Percentiles rank a stretch among this genome's conserved stretches.
These are phyloP conservation scores for Athalia circularis DNA, from an alignment of 2,888 invertebrate genomes.

Conservation along the genomic window DNA sequence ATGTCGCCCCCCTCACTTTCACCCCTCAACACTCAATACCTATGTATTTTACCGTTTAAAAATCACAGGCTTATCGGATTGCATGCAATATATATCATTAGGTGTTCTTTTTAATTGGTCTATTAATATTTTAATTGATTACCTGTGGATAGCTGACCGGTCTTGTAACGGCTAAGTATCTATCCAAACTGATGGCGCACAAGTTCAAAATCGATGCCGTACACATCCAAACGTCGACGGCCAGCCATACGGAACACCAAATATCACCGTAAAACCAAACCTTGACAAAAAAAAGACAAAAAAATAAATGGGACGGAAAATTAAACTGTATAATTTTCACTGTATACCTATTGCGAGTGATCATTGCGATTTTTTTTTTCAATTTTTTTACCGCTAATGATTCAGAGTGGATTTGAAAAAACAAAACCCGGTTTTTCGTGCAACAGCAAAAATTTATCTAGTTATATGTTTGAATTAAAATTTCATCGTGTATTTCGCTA, in stretches of 20 bases:
- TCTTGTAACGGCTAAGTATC: slow-evolving; percentile 97
- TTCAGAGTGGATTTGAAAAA: no score
- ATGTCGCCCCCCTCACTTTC: no score
- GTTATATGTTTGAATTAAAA: no score
- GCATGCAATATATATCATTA: no score
- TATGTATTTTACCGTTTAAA: no score
- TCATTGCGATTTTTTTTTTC: no score
- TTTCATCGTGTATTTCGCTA: no score
- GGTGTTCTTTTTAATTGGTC: neutral
- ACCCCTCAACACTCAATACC: no score
- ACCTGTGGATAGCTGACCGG: slow-evolving; percentile 94
- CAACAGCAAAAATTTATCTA: no score
- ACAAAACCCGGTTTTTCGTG: no score
- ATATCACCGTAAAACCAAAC: slow-evolving; percentile 98
- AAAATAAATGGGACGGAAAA: neutral
- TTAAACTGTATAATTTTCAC: neutral
- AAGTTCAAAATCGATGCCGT: slow-evolving; percentile 97
- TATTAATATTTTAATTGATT: slow-evolving; percentile 51
- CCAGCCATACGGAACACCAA: slow-evolving; percentile 98
- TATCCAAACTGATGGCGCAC: slow-evolving; percentile 94
- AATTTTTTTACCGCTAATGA: no score
- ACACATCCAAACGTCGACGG: slow-evolving; percentile 99
- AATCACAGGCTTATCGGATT: no score
- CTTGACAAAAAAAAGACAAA: slow-evolving; percentile 75
- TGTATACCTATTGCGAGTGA: neutral